phyloP scores from a whole-genome alignment of 2,888 invertebrate genomes.

The Hoplodrina ambigua region DNA sequence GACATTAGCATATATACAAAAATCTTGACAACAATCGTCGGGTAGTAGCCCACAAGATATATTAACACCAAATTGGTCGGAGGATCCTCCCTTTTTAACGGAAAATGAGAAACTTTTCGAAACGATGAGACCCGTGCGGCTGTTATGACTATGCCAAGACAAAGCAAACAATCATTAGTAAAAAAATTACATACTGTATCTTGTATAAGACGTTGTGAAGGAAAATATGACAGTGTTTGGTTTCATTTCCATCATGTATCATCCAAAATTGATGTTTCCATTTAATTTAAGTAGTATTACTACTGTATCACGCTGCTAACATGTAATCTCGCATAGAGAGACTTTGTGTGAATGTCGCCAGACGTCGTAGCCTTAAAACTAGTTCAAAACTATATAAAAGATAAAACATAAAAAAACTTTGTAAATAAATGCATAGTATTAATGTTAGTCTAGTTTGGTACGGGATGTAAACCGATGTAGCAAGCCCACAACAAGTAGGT shows the following conservation, averaged over 20 bases:
- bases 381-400: slow-evolving; percentile 89
- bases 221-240: neutral
- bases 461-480: slow-evolving; percentile 79
- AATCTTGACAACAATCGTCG: too few relatives aligned
- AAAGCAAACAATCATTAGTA: too few relatives aligned
- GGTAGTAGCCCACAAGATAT: too few relatives aligned
- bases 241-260: slow-evolving; percentile 66
- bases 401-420: slow-evolving; percentile 77
- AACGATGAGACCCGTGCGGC: too few relatives aligned
- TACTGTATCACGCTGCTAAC: slow-evolving; percentile 79
- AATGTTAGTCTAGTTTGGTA: slow-evolving; percentile 83
- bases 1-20: too few relatives aligned
- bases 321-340: slow-evolving; percentile 76
- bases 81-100: too few relatives aligned
- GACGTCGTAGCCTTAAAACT: slow-evolving; percentile 90
- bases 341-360: slow-evolving; percentile 84
- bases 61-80: too few relatives aligned
- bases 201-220: too few relatives aligned
- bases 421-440: slow-evolving; percentile 87
- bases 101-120: too few relatives aligned
- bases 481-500: slow-evolving; percentile 75
- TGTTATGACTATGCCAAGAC: too few relatives aligned
- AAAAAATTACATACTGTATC: too few relatives aligned
- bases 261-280: slow-evolving; percentile 77
- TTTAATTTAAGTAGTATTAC: slow-evolving; percentile 65